phyloP scores from a whole-genome alignment of 1,140 invertebrate genomes.

The Onthophagus taurus region DNA sequence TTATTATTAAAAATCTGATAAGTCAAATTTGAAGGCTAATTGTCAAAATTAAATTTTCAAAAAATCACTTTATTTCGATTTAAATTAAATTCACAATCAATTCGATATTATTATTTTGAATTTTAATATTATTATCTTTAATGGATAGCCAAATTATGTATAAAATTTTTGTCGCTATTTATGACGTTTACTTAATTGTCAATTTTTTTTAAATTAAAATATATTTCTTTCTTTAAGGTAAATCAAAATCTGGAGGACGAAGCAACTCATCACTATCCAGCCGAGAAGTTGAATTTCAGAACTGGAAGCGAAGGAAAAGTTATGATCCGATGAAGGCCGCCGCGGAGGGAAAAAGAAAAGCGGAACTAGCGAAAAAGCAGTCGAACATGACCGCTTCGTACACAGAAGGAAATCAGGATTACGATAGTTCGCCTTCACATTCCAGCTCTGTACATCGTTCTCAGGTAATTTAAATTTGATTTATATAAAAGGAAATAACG shows the following conservation, averaged over 20 bases:
- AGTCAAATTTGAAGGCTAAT: too few relatives aligned
- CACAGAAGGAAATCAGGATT: conserved; percentile 30
- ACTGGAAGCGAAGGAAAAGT: conserved; percentile 83
- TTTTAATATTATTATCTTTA: too few relatives aligned
- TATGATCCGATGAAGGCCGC: conserved; percentile 86
- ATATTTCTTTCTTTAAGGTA: too few relatives aligned
- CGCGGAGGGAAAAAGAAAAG: conserved; percentile 62
- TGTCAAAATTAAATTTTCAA: too few relatives aligned
- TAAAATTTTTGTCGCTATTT: too few relatives aligned
- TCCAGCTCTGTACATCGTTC: conserved; percentile 38
- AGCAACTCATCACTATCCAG: conserved; percentile 56
- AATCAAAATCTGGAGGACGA: conserved; percentile 42
- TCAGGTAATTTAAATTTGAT: conserved; percentile 32
- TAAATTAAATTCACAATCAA: too few relatives aligned
- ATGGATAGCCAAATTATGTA: too few relatives aligned
- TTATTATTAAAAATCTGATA: too few relatives aligned
- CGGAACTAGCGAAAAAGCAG: conserved; percentile 35
- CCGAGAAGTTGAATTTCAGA: conserved; percentile 76
- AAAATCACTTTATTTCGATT: too few relatives aligned
- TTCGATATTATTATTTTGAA: too few relatives aligned
- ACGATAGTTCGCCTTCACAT: conserved; percentile 37
- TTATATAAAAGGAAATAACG: too few relatives aligned
- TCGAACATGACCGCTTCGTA: conserved; percentile 32
- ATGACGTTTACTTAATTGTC: neutral
- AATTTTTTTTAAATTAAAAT: conserved; percentile 26